phyloP scores from a whole-genome alignment of 1,140 invertebrate genomes.

The Solen grandis region DNA sequence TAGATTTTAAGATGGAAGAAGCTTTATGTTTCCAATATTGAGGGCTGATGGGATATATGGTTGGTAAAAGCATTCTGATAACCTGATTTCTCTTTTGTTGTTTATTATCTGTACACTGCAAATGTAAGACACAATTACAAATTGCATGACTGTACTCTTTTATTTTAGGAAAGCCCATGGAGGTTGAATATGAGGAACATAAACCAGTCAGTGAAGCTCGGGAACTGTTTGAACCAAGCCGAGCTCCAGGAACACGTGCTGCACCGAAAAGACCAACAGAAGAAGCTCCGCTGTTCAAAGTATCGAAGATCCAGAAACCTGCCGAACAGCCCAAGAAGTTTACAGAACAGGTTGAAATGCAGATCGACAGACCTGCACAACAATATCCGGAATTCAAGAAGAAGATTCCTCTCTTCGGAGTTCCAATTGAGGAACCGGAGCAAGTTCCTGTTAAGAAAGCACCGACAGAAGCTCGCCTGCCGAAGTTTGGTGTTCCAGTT shows the following conservation, averaged over 20 bases:
- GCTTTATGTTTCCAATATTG: too few relatives aligned
- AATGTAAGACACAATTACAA: too few relatives aligned
- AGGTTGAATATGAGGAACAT: constrained; percentile 46
- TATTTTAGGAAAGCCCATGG: not conserved
- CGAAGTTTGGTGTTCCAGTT: constrained; percentile 42
- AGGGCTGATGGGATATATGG: too few relatives aligned
- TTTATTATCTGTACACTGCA: too few relatives aligned
- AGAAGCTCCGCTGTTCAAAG: constrained; percentile 68
- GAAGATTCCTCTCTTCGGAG: constrained; percentile 67
- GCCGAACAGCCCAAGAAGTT: constrained; percentile 64
- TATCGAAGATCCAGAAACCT: constrained; percentile 70
- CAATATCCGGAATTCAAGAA: constrained; percentile 69
- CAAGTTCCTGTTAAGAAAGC: constrained; percentile 32
- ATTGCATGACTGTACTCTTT: too few relatives aligned
- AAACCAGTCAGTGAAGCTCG: constrained; percentile 68
- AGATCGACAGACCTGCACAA: constrained; percentile 66
- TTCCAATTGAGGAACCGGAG: constrained; percentile 56
- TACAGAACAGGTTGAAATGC: constrained; percentile 68
- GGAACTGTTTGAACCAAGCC: constrained; percentile 61
- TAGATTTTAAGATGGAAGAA: too few relatives aligned
- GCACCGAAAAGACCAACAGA: constrained; percentile 53
- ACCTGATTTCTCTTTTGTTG: too few relatives aligned
- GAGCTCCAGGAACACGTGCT: constrained; percentile 55
- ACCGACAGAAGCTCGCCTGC: constrained; percentile 35
- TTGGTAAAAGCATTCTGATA: too few relatives aligned